Evolutionary conservation across 1,140 invertebrate species (phyloP).

Genomic region (Latrodectus geometricus): DNA sequence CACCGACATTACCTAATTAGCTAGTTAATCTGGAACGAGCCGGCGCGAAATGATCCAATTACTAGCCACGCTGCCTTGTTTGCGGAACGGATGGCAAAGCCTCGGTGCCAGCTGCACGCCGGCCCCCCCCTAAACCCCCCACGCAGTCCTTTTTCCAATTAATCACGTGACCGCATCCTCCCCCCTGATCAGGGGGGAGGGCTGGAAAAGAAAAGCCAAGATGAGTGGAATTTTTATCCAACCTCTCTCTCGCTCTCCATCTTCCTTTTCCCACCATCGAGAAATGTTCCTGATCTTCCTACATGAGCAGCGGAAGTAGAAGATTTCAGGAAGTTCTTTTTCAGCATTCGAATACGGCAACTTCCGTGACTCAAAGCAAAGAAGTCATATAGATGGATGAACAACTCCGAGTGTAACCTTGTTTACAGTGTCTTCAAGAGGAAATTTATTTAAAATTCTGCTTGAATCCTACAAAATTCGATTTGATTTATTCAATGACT

Average conservation of each 20-base stretch:
- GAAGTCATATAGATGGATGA: no score
- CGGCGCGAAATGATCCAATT: constrained; percentile 55
- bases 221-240: not conserved
- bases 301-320: no score
- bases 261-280: not conserved
- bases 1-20: constrained; percentile 54
- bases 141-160: constrained; percentile 20
- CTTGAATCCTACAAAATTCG: no score
- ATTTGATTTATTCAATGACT: no score
- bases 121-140: not conserved
- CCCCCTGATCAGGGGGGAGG: not conserved
- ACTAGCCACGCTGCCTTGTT: constrained; percentile 11
- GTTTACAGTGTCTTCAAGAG: no score
- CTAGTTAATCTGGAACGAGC: constrained; percentile 49
- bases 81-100: constrained; percentile 38
- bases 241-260: not conserved
- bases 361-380: no score
- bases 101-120: constrained; percentile 31
- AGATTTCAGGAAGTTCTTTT: no score
- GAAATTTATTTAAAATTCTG: no score
- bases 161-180: constrained; percentile 35
- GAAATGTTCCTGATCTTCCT: not conserved
- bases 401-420: no score
- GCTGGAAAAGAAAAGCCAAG: not conserved
- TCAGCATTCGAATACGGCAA: no score